phyloP scores from a whole-genome alignment of 2,797 vertebrate species.

The Betta splendens region DNA sequence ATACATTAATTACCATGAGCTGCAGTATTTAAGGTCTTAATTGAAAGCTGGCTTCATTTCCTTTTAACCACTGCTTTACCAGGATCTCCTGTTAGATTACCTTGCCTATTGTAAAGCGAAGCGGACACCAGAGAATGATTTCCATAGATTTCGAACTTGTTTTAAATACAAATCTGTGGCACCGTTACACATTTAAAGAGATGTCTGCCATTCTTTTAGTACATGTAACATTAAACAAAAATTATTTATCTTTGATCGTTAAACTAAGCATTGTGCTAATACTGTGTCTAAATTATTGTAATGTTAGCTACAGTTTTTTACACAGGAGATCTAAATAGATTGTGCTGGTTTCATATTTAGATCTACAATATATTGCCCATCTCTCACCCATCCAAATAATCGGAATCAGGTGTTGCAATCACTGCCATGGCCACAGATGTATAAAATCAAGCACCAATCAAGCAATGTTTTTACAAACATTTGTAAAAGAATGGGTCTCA shows the following conservation, averaged over 20 bases:
- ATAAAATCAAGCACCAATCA: no score
- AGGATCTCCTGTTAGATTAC: constrained; percentile 13
- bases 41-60: constrained; percentile 42
- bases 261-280: constrained; percentile 36
- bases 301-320: constrained; percentile 21
- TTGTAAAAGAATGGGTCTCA: no score
- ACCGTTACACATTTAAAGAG: not conserved
- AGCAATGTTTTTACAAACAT: no score
- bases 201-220: not conserved
- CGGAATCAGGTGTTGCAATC: no score
- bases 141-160: constrained; percentile 9
- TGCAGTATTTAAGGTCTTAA: constrained; percentile 57
- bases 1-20: constrained; percentile 71
- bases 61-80: constrained; percentile 49
- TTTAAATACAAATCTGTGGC: constrained; percentile 1
- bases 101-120: constrained; percentile 10
- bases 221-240: constrained; percentile 3
- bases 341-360: constrained; percentile 25
- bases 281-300: constrained; percentile 37
- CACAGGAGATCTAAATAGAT: no score
- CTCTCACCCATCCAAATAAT: no score
- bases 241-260: constrained; percentile 23
- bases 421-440: no score
- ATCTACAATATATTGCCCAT: not conserved
- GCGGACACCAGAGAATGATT: not conserved